Conservation (phyloP, 2,113 vertebrate species). For the Propithecus coquereli region DNA sequence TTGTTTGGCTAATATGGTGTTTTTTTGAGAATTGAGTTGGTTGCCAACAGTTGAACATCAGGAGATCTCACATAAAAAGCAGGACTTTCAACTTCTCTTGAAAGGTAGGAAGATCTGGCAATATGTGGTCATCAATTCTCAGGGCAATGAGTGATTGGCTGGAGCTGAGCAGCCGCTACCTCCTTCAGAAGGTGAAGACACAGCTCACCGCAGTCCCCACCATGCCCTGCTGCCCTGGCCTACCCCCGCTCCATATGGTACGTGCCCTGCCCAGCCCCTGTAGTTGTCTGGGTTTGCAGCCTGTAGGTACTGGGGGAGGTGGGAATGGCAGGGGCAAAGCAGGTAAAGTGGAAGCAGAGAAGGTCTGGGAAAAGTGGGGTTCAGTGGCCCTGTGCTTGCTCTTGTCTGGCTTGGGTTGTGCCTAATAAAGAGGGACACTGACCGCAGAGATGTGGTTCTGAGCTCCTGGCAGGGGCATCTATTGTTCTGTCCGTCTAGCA, state of each 20-base stretch:
- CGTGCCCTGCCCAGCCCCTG: neutral
- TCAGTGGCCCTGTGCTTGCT: neutral
- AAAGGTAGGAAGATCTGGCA: neutral
- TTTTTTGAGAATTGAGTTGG: neutral
- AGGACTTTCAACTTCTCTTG: neutral
- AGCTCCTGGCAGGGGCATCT: neutral
- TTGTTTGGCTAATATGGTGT: neutral
- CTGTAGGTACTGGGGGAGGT: neutral
- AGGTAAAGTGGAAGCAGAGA: neutral
- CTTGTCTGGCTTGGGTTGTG: neutral
- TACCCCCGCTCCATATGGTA: too few species aligned
- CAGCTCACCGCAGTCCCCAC: too few species aligned
- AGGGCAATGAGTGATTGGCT: neutral
- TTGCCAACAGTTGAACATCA: neutral
- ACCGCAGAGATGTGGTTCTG: neutral
- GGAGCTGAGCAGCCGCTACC: neutral
- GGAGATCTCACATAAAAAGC: neutral
- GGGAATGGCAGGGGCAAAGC: neutral
- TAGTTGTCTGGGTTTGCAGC: fast-evolving
- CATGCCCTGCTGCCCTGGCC: too few species aligned
- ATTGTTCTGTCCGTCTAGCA: neutral
- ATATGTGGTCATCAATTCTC: neutral
- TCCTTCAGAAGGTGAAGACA: neutral
- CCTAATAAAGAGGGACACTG: neutral
- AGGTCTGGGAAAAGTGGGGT: neutral